Conservation (phyloP, 2,888 invertebrate genomes). For the Plagodis dolabraria region DNA sequence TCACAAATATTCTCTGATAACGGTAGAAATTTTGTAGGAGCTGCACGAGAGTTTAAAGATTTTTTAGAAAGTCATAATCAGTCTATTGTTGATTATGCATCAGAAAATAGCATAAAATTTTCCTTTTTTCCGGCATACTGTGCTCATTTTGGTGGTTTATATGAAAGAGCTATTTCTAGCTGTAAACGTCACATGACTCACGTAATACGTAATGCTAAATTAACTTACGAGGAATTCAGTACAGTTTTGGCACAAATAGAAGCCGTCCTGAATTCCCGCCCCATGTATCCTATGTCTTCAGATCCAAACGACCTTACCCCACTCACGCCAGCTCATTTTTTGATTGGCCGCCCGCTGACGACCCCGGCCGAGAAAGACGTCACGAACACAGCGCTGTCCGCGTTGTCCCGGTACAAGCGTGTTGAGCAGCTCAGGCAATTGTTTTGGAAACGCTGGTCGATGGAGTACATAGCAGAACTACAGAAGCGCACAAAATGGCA, state of each 20-base stretch:
- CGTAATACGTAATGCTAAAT: not conserved
- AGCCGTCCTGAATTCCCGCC: constrained; percentile 41
- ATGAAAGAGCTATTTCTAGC: constrained; percentile 16
- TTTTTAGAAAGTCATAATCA: constrained; percentile 8
- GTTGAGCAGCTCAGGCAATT: constrained; percentile 29
- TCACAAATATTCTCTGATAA: constrained; percentile 34
- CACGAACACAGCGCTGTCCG: not conserved
- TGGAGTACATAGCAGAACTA: constrained; percentile 37
- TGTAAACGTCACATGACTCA: constrained; percentile 10
- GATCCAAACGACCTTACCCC: constrained; percentile 38
- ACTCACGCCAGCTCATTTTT: constrained; percentile 50
- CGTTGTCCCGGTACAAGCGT: constrained; percentile 18
- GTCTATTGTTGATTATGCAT: constrained; percentile 6
- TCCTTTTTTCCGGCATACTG: constrained; percentile 24
- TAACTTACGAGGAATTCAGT: constrained; percentile 33
- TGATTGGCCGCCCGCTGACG: constrained; percentile 34
- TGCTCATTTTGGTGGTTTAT: constrained; percentile 27
- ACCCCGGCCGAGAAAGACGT: constrained; percentile 14
- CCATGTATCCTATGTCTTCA: constrained; percentile 34
- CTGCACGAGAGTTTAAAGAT: constrained; percentile 28
- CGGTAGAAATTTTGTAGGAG: constrained; percentile 36
- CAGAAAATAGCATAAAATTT: constrained; percentile 26
- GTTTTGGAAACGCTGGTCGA: constrained; percentile 31
- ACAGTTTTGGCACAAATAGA: constrained; percentile 38
- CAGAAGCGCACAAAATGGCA: constrained; percentile 38